Percentiles rank a stretch among this genome's conserved stretches.
Evolutionary conservation across 2,797 vertebrate genomes (phyloP).

Genomic region (Lepilemur ruficaudatus): DNA sequence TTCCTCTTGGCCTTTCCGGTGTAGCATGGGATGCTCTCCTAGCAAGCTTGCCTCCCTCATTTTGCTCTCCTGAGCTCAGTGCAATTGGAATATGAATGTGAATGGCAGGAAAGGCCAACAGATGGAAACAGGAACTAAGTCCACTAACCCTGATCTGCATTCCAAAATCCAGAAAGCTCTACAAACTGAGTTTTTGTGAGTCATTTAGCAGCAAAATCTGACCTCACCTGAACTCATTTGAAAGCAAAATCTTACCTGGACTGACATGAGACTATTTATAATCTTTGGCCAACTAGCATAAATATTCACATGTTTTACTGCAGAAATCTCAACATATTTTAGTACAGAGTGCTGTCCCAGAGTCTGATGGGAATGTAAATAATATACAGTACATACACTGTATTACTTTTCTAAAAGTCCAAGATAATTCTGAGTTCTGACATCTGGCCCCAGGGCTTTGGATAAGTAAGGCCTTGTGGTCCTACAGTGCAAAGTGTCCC

Average conservation of each 20-base stretch:
- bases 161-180: not conserved
- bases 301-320: not conserved
- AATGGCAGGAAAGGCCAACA: not conserved
- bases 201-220: conserved; percentile 46
- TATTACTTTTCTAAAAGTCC: conserved; percentile 5
- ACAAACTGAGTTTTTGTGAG: not conserved
- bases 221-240: conserved; percentile 50
- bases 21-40: not conserved
- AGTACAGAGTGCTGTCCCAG: not conserved
- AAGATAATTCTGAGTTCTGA: conserved; percentile 12
- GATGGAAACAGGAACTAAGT: not conserved
- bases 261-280: conserved; percentile 14
- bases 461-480: not conserved
- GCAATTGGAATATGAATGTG: not conserved
- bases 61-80: not conserved
- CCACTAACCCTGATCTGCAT: not conserved
- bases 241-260: conserved; percentile 10
- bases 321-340: not conserved
- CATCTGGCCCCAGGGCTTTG: not conserved
- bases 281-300: not conserved
- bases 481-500: not conserved
- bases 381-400: not conserved
- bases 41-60: not conserved
- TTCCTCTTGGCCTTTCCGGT: not conserved
- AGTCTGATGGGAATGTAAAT: not conserved